These are phyloP conservation scores for Trachelus tabidus DNA, from an alignment of 2,888 invertebrate species.

Conservation along the genomic window DNA sequence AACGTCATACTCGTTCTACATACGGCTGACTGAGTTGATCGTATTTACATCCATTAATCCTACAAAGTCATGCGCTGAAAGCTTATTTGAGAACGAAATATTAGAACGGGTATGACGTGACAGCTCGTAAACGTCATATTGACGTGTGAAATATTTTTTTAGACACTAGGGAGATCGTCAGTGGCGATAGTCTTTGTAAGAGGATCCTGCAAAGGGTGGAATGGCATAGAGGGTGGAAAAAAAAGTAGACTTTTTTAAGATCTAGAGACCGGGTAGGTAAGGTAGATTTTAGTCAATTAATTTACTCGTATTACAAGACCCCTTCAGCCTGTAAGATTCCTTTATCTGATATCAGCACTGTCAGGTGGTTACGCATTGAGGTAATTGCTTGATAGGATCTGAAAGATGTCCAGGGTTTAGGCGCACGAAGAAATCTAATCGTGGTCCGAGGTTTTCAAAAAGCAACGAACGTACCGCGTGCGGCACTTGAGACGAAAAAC, in stretches of 20 bases:
- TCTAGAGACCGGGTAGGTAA: neutral
- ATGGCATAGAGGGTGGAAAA: neutral
- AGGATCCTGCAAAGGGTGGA: neutral
- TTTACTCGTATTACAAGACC: no score
- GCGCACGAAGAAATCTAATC: neutral
- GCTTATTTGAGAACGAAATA: conserved; percentile 11
- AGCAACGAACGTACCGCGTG: conserved; percentile 12
- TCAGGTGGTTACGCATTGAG: neutral
- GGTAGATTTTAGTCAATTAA: no score
- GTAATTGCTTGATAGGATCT: neutral
- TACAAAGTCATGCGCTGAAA: conserved; percentile 1
- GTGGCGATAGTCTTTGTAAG: neutral
- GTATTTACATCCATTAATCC: conserved; percentile 10
- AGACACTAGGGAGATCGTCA: neutral
- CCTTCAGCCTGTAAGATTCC: neutral
- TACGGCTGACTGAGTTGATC: neutral
- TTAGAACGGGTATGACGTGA: conserved; percentile 2
- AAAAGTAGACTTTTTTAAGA: neutral
- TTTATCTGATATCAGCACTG: neutral
- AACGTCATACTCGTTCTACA: neutral
- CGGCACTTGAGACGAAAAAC: conserved; percentile 32
- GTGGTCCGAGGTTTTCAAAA: neutral
- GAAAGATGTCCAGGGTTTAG: neutral
- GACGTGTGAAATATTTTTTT: neutral
- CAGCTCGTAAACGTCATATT: neutral